phyloP scores from a whole-genome alignment of 1,140 invertebrate genomes.

The Phenacoccus solenopsis region DNA sequence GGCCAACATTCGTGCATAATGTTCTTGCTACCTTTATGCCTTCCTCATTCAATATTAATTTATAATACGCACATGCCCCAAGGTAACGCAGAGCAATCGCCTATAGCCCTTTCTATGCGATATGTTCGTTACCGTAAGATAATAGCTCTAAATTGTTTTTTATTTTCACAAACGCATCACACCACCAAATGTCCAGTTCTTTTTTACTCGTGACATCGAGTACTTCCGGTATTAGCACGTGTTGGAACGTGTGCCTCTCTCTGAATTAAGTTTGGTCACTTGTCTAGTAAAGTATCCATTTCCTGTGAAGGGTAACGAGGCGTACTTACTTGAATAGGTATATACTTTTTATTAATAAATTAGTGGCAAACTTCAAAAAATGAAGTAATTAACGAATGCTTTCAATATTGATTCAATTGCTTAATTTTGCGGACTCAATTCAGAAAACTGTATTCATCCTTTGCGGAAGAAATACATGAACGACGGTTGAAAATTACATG shows the following conservation, averaged over 20 bases:
- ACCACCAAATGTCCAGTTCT: neutral
- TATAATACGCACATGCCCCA: too few relatives aligned
- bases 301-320: neutral
- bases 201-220: slow-evolving; percentile 5
- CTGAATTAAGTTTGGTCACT: slow-evolving; percentile 7
- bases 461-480: too few relatives aligned
- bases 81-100: too few relatives aligned
- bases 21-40: too few relatives aligned
- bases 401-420: too few relatives aligned
- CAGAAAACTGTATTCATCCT: too few relatives aligned
- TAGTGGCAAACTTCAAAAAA: neutral
- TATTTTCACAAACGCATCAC: neutral
- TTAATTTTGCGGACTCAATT: too few relatives aligned
- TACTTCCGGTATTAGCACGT: slow-evolving; percentile 2
- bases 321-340: neutral
- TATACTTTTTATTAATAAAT: neutral
- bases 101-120: too few relatives aligned
- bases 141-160: neutral
- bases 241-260: neutral
- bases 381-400: neutral
- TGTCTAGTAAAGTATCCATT: neutral
- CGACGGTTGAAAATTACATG: too few relatives aligned
- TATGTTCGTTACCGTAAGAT: neutral
- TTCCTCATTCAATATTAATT: too few relatives aligned
- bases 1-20: too few relatives aligned